These are phyloP conservation scores for Merodon equestris DNA, from an alignment of 2,888 invertebrate genomes.

Conservation along the genomic window DNA sequence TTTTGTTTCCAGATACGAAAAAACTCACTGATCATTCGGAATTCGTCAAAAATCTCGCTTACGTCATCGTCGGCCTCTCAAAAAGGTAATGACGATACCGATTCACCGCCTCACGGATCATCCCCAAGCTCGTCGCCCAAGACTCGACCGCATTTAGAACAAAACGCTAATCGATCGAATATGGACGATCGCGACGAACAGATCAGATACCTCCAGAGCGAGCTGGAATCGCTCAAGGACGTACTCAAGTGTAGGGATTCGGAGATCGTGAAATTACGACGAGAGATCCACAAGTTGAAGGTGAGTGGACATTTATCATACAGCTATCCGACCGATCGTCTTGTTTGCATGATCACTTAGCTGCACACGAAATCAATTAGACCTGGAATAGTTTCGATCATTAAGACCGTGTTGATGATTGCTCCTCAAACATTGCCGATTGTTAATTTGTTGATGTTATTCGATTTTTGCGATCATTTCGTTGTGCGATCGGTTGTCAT, in stretches of 20 bases:
- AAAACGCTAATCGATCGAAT: slow-evolving; percentile 6
- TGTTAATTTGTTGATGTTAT: not conserved
- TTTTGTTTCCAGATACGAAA: slow-evolving; percentile 70
- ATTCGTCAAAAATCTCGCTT: slow-evolving; percentile 43
- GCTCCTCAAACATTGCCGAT: slow-evolving; percentile 32
- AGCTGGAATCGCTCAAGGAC: slow-evolving; percentile 81
- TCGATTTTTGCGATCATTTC: not conserved
- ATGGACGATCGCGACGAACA: slow-evolving; percentile 74
- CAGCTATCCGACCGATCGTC: not conserved
- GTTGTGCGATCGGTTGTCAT: not conserved
- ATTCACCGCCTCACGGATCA: slow-evolving; percentile 28
- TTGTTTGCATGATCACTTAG: slow-evolving; percentile 50
- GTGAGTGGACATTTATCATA: slow-evolving; percentile 76
- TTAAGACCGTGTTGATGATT: slow-evolving; percentile 30
- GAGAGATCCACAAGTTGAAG: slow-evolving; percentile 86
- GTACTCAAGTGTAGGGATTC: slow-evolving; percentile 81
- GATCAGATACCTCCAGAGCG: slow-evolving; percentile 80
- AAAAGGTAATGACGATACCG: slow-evolving; percentile 48
- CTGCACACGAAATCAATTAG: slow-evolving; percentile 21
- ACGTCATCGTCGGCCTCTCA: slow-evolving; percentile 39
- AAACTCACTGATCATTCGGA: slow-evolving; percentile 71
- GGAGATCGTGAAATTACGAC: slow-evolving; percentile 82
- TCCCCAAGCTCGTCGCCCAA: slow-evolving; percentile 47
- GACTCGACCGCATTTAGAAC: slow-evolving; percentile 13
- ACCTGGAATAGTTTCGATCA: slow-evolving; percentile 27